Conservation (phyloP, 1,140 invertebrate species). For the Eufriesea mexicana region DNA sequence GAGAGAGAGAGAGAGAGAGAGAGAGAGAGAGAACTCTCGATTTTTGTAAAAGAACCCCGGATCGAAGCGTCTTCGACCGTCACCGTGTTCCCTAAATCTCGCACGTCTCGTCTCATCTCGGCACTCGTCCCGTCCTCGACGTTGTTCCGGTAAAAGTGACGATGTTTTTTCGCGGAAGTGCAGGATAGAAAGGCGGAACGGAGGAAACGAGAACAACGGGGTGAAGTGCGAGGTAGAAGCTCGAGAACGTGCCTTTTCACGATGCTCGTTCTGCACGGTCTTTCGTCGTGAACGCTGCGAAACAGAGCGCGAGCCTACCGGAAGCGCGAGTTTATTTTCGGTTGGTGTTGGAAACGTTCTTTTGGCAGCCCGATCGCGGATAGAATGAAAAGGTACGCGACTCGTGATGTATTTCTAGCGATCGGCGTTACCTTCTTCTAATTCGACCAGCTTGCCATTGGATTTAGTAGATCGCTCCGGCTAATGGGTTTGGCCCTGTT, state of each 20-base stretch:
- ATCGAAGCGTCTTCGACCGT: neutral
- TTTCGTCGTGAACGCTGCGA: constrained; percentile 34
- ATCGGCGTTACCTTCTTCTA: constrained; percentile 7
- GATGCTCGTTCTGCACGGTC: constrained; percentile 1
- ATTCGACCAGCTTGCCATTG: neutral
- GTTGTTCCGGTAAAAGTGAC: neutral
- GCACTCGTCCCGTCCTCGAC: neutral
- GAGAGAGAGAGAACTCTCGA: constrained; percentile 26
- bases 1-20: neutral
- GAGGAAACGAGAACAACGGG: neutral
- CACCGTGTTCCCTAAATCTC: neutral
- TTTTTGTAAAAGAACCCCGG: constrained; percentile 13
- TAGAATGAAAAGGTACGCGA: constrained; percentile 44
- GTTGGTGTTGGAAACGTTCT: constrained; percentile 62
- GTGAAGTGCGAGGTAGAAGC: neutral
- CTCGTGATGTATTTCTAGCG: constrained; percentile 35
- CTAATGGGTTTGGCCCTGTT: neutral
- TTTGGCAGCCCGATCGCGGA: constrained; percentile 60
- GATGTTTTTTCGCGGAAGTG: neutral
- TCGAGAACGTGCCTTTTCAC: constrained; percentile 8
- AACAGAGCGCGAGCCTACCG: constrained; percentile 54
- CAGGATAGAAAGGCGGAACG: neutral
- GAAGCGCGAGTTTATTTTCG: constrained; percentile 65
- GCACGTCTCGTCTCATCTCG: neutral
- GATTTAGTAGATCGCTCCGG: neutral